Base-by-base conservation (phyloP, 2,797 vertebrate genomes). In the Coilia nasus region DNA sequence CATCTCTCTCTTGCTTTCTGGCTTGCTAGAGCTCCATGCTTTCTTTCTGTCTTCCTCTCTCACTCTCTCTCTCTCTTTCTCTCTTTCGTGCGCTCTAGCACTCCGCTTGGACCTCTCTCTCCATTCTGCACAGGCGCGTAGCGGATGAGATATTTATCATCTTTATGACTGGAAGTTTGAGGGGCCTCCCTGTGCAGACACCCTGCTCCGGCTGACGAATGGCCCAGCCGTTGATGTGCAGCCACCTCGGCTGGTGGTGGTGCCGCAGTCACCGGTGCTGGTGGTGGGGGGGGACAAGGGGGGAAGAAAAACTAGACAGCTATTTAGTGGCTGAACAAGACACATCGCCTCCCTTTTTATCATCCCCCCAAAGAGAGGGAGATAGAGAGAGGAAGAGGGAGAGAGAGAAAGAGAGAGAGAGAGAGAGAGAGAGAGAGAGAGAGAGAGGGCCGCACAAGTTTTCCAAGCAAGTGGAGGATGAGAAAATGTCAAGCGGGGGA, bases 281-380 rank as follows among this genome's bases (percentile, higher is more conserved):
- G 93, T 95, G 94, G 95, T 94, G 93, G 94, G 95, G 94, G 94
- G 91, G 89, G 88, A 60, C 88, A 90, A 88, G 92, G 92, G 88
- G 93, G 92, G 67, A 71, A 71, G 67, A 71, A 71, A 91, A 92
- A 93, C 91, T 92, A 95, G 95, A 95, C 95, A 94, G 93, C 94
- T 95, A 94, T 96, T 96, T 95, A 96, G 94, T 91, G 93, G 89
- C 93, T 93, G 94, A 94, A 92, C 93, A 94, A 95, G 94, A 95
- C 94, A 93, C 94, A 95, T 95, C 88, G 90, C 93, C 95, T 95
- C 94, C 94, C 91, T 94, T 92, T 93, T 44, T 93, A 94, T 95
- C 95, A 93, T 95, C 95, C 94, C 92, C 92, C 28, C 64, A 23
- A 62, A 62, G 54, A 86, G 85, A 90, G 87, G 89, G 90, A 88